Evolutionary conservation across 2,888 invertebrate species (phyloP).

Genomic region (Acanthosoma haemorrhoidale): DNA sequence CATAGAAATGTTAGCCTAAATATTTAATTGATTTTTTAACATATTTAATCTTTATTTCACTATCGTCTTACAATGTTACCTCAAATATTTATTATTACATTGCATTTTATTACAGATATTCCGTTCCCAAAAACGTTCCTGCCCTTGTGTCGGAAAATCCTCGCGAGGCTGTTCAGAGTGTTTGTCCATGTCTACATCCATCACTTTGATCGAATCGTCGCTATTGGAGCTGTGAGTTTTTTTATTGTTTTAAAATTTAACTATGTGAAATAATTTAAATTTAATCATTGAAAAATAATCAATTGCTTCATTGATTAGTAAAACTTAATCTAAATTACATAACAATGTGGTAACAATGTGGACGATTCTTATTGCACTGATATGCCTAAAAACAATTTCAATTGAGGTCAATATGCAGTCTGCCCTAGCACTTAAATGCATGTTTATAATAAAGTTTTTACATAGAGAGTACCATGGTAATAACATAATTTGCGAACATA

Average conservation of each 20-base stretch:
- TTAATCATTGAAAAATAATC: no score
- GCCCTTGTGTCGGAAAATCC: slow-evolving; percentile 74
- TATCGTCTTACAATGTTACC: not conserved
- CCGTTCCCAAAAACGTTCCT: slow-evolving; percentile 82
- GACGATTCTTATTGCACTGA: no score
- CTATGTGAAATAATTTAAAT: no score
- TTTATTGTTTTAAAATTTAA: not conserved
- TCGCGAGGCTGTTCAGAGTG: slow-evolving; percentile 80
- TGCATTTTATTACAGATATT: slow-evolving; percentile 54
- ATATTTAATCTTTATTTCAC: not conserved
- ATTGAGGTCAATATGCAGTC: no score
- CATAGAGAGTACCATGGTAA: no score
- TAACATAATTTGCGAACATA: no score
- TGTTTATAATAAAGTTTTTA: no score
- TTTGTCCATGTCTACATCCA: slow-evolving; percentile 93
- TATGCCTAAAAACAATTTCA: no score
- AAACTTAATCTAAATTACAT: no score
- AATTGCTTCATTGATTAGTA: no score
- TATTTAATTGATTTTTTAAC: not conserved
- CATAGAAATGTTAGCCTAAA: not conserved
- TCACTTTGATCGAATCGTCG: slow-evolving; percentile 82
- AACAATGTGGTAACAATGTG: no score
- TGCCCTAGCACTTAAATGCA: no score
- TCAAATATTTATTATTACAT: not conserved
- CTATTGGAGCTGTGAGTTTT: slow-evolving; percentile 70